Conservation (phyloP, 2,888 invertebrate genomes). For the Achlya flavicornis region DNA sequence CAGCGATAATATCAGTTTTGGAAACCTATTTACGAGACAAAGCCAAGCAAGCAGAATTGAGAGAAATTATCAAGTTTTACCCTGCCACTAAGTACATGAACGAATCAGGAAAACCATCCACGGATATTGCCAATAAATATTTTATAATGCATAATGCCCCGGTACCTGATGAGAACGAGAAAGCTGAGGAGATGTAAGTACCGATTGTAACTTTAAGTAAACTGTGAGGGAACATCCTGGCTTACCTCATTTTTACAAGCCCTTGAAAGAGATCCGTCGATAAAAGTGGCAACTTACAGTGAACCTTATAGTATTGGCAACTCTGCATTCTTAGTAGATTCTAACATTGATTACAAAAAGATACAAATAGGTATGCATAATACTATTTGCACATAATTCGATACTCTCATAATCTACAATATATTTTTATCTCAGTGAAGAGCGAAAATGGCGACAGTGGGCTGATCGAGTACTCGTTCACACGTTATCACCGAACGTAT, state of each 20-base stretch:
- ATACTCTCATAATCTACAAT: no score
- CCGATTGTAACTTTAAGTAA: not conserved
- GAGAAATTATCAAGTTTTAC: conserved; percentile 90
- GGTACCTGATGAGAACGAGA: conserved; percentile 75
- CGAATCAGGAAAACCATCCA: conserved; percentile 86
- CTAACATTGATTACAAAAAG: no score
- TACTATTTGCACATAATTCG: no score
- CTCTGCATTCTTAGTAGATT: no score
- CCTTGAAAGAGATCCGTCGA: no score
- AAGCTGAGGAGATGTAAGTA: conserved; percentile 84
- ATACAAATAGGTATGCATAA: no score
- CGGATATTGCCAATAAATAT: conserved; percentile 94
- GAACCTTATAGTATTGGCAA: no score
- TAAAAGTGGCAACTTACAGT: no score
- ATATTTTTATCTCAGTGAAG: conserved; percentile 86
- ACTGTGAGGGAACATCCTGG: no score
- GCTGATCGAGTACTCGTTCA: conserved; percentile 96
- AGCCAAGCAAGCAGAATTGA: conserved; percentile 73
- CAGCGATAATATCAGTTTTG: conserved; percentile 95
- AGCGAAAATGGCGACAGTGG: conserved; percentile 98
- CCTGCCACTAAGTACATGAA: conserved; percentile 88
- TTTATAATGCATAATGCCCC: conserved; percentile 91
- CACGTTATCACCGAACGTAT: conserved; percentile 97
- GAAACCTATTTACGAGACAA: conserved; percentile 89
- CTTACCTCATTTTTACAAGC: no score